Percentiles rank a stretch among this genome's conserved stretches.
phyloP scores from a whole-genome alignment of 2,888 invertebrate genomes.

The Epinotia brunnichana region DNA sequence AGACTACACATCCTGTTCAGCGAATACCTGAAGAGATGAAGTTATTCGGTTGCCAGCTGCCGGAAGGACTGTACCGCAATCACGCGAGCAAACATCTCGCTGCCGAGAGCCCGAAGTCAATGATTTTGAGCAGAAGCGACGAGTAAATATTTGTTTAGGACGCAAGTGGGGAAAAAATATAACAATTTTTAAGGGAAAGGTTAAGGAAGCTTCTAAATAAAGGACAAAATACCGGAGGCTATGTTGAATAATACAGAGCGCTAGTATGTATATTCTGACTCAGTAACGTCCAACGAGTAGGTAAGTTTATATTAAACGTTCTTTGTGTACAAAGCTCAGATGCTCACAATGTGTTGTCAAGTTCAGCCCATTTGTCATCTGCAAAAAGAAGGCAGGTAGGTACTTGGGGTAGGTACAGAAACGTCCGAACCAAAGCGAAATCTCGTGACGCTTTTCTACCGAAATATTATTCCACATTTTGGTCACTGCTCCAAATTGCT shows the following conservation, averaged over 20 bases:
- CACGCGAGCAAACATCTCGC: conserved; percentile 61
- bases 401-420: conserved; percentile 2
- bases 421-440: conserved; percentile 2
- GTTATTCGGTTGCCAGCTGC: conserved; percentile 54
- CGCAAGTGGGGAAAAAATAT: conserved; percentile 51
- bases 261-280: conserved; percentile 18
- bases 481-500: conserved; percentile 24
- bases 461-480: conserved; percentile 31
- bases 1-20: background rate
- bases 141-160: conserved; percentile 59
- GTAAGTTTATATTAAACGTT: conserved; percentile 29
- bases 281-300: background rate
- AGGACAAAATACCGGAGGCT: conserved; percentile 36
- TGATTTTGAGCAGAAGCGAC: conserved; percentile 55
- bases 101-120: conserved; percentile 53
- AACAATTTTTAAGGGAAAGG: conserved; percentile 44
- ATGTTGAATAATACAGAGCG: conserved; percentile 18
- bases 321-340: conserved; percentile 33
- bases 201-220: conserved; percentile 39
- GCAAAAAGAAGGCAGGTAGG: conserved; percentile 10
- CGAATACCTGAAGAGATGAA: conserved; percentile 47
- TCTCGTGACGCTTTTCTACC: conserved; percentile 10
- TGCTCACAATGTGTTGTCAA: conserved; percentile 17
- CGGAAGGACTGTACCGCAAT: conserved; percentile 56
- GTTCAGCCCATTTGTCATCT: conserved; percentile 11